phyloP scores from a whole-genome alignment of 2,113 vertebrate genomes.

The Ancistrus triradiatus region DNA sequence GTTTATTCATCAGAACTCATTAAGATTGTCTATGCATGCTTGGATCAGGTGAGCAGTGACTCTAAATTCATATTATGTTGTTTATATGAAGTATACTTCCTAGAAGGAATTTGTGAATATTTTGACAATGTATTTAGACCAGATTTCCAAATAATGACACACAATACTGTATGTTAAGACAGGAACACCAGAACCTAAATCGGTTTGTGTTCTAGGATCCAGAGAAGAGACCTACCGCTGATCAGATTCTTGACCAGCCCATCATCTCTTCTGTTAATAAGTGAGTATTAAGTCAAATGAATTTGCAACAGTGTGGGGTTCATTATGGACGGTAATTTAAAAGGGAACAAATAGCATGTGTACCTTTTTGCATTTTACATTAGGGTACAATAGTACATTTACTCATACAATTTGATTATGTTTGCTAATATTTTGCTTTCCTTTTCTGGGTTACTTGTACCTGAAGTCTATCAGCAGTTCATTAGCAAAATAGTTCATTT shows the following conservation, averaged over 20 bases:
- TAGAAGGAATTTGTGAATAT: too few species aligned
- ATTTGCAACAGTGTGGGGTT: too few species aligned
- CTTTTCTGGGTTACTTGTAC: too few species aligned
- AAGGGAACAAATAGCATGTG: too few species aligned
- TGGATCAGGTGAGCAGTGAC: slow-evolving; percentile 80
- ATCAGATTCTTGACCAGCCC: slow-evolving; percentile 81
- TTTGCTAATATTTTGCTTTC: too few species aligned
- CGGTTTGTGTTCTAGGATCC: slow-evolving; percentile 77
- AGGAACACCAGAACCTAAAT: background rate
- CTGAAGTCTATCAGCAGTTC: too few species aligned
- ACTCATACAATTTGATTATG: too few species aligned
- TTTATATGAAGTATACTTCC: background rate
- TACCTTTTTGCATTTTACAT: too few species aligned
- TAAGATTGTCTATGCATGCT: slow-evolving; percentile 85
- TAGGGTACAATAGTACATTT: too few species aligned
- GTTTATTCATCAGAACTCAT: slow-evolving; percentile 82
- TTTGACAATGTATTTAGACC: background rate
- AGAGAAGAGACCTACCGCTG: slow-evolving; percentile 86
- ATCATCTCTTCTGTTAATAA: slow-evolving; percentile 77
- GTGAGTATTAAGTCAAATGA: too few species aligned
- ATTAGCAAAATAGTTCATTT: too few species aligned
- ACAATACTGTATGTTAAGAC: background rate
- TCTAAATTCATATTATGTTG: background rate
- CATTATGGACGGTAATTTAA: too few species aligned
- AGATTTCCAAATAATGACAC: background rate